These are phyloP conservation scores for Pogonognathellus flavescens DNA, from an alignment of 1,140 invertebrate species.

Conservation along the genomic window DNA sequence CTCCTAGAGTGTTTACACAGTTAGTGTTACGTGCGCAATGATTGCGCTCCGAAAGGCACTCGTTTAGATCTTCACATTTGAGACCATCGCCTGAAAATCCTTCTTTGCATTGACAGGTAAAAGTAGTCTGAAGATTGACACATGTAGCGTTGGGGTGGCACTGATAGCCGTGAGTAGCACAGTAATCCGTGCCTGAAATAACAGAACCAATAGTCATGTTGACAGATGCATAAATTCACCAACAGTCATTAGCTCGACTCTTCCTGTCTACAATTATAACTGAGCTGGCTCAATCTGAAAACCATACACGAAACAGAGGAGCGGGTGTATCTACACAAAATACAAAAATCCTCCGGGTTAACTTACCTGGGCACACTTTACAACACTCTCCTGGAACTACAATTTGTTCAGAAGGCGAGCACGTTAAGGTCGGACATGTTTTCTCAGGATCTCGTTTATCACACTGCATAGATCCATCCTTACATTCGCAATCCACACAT, in stretches of 20 bases:
- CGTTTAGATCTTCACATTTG: constrained; percentile 80
- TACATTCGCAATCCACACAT: constrained; percentile 82
- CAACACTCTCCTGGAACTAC: constrained; percentile 88
- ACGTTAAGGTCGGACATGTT: constrained; percentile 84
- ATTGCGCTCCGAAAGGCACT: constrained; percentile 83
- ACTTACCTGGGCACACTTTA: constrained; percentile 88
- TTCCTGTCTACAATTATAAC: constrained; percentile 30
- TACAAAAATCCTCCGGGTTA: neutral
- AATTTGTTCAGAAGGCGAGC: constrained; percentile 82
- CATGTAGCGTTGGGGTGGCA: constrained; percentile 88
- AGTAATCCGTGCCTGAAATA: constrained; percentile 85
- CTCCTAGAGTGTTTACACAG: constrained; percentile 84
- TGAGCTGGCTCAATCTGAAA: constrained; percentile 34
- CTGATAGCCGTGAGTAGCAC: constrained; percentile 81
- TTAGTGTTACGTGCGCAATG: constrained; percentile 84
- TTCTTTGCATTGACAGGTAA: constrained; percentile 85
- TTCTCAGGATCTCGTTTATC: constrained; percentile 79
- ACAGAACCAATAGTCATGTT: constrained; percentile 34
- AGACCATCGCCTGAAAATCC: constrained; percentile 85
- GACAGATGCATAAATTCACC: constrained; percentile 46
- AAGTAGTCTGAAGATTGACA: constrained; percentile 86
- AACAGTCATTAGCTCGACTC: constrained; percentile 25
- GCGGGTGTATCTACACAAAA: no score
- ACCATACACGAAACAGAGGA: constrained; percentile 9
- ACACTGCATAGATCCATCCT: constrained; percentile 86